These are phyloP conservation scores for Pangasius djambal DNA, from an alignment of 2,797 vertebrate genomes.

Conservation along the genomic window DNA sequence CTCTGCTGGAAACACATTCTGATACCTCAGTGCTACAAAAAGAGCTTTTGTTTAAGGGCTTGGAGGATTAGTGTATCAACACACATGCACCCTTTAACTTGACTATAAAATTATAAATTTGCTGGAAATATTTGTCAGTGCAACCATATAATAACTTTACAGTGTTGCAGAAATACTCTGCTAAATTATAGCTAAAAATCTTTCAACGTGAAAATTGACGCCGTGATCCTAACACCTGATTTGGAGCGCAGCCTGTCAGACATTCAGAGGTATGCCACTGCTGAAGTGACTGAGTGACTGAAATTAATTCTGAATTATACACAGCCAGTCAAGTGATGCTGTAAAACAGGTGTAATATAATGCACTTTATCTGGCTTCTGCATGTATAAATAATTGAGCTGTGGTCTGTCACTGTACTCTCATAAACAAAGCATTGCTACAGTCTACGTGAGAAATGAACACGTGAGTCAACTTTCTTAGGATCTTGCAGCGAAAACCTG, in stretches of 20 bases:
- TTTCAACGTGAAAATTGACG: background rate
- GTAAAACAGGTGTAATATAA: background rate
- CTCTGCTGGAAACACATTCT: slow-evolving; percentile 72
- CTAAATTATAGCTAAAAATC: no score
- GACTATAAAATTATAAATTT: background rate
- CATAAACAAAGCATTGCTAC: background rate
- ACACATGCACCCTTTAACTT: background rate
- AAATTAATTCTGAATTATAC: background rate
- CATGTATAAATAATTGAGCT: background rate
- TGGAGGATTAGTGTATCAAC: background rate
- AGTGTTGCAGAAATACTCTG: background rate
- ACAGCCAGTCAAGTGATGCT: background rate
- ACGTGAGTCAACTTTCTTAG: background rate
- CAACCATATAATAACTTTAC: background rate
- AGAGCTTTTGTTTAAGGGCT: slow-evolving; percentile 38
- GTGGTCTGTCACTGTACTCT: background rate
- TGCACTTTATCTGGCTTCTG: background rate
- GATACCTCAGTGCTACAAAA: slow-evolving; percentile 47
- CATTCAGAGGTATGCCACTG: background rate
- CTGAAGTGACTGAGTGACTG: background rate
- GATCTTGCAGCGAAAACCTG: background rate
- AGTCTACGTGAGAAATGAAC: background rate
- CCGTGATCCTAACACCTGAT: background rate
- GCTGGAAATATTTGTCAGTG: background rate
- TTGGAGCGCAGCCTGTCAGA: background rate